Conservation (phyloP, 1,140 invertebrate genomes). For the Trichonephila clavipes region DNA sequence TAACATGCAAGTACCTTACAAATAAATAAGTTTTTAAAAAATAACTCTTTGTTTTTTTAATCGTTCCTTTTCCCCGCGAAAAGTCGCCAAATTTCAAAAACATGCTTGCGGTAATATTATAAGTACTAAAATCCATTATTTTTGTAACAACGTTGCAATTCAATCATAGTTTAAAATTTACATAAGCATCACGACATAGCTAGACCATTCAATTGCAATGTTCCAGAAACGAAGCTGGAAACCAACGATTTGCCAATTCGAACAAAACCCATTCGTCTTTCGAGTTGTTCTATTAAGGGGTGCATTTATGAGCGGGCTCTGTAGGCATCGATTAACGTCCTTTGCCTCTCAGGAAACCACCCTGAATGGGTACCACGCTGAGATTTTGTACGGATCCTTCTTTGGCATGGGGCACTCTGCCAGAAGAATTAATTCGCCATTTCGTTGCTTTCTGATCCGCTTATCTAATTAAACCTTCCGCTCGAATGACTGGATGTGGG, state of each 20-base stretch:
- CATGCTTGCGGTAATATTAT: too few relatives aligned
- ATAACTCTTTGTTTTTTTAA: too few relatives aligned
- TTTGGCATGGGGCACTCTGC: conserved; percentile 12
- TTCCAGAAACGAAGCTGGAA: background rate
- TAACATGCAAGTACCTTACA: too few relatives aligned
- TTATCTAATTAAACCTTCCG: conserved; percentile 71
- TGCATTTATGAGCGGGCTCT: conserved; percentile 18
- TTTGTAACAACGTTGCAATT: too few relatives aligned
- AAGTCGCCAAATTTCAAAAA: too few relatives aligned
- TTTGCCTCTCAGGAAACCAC: conserved; percentile 12
- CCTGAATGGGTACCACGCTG: background rate
- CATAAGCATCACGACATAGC: too few relatives aligned
- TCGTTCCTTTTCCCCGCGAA: too few relatives aligned
- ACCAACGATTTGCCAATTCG: background rate
- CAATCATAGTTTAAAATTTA: too few relatives aligned
- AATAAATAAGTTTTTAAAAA: too few relatives aligned
- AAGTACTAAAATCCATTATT: too few relatives aligned
- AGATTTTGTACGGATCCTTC: conserved; percentile 35
- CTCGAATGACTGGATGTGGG: conserved; percentile 51
- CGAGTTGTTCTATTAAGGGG: background rate
- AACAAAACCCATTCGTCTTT: background rate
- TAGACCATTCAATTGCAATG: too few relatives aligned
- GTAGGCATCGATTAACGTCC: conserved; percentile 7
- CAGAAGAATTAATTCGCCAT: conserved; percentile 72
- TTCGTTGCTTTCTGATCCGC: conserved; percentile 61